phyloP scores from a whole-genome alignment of 1,140 invertebrate genomes.

The Scaptomyza montana region DNA sequence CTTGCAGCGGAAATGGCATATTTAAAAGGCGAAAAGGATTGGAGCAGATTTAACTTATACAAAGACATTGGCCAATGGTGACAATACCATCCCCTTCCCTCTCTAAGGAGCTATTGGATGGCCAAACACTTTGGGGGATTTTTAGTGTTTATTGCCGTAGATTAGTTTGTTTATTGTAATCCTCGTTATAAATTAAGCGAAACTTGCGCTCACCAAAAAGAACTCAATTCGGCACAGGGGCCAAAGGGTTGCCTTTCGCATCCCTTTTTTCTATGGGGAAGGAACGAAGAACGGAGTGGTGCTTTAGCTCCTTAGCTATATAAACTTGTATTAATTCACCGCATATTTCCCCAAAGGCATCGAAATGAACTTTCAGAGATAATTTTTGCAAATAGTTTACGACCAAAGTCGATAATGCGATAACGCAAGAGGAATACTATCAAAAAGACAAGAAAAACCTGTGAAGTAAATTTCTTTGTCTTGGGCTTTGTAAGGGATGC shows the following conservation, averaged over 20 bases:
- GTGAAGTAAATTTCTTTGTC: neutral
- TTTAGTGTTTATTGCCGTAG: conserved; percentile 81
- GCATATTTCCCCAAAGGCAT: conserved; percentile 75
- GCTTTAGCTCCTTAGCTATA: conserved; percentile 4
- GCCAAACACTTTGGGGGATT: conserved; percentile 75
- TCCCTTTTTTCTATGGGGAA: neutral
- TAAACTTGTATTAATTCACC: conserved; percentile 66
- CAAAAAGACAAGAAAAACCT: neutral
- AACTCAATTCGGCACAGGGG: conserved; percentile 41
- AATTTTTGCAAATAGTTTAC: conserved; percentile 79
- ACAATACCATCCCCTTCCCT: conserved; percentile 2
- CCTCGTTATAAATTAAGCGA: conserved; percentile 79
- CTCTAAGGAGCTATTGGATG: conserved; percentile 10
- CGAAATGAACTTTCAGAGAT: conserved; percentile 63
- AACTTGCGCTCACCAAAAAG: conserved; percentile 70
- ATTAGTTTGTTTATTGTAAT: conserved; percentile 83
- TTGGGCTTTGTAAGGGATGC: too few species aligned
- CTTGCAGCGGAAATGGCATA: conserved; percentile 77
- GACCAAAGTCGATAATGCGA: conserved; percentile 66
- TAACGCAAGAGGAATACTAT: conserved; percentile 18
- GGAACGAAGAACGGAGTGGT: neutral
- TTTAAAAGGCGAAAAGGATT: conserved; percentile 78
- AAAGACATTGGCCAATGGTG: conserved; percentile 41
- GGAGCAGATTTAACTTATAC: conserved; percentile 76
- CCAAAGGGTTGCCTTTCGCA: conserved; percentile 52